These are phyloP conservation scores for Dermatophagoides farinae DNA, from an alignment of 1,140 invertebrate genomes.

Conservation along the genomic window DNA sequence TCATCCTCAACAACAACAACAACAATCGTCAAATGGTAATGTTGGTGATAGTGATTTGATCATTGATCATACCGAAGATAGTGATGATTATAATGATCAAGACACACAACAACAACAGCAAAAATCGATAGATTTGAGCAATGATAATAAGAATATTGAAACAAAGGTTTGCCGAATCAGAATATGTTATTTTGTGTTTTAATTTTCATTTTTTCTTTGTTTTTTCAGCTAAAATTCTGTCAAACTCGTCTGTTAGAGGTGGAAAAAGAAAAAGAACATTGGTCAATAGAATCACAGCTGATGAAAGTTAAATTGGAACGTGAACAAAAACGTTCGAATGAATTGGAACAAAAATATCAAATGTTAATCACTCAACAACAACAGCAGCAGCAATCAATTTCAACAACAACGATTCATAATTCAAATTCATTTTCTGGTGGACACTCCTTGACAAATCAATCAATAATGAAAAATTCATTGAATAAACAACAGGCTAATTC, in stretches of 20 bases:
- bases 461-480: not conserved
- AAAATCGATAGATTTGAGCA: not conserved
- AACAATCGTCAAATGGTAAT: not conserved
- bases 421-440: no score
- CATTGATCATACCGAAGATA: not conserved
- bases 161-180: no score
- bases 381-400: not conserved
- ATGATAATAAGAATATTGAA: no score
- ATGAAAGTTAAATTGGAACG: conserved; percentile 25
- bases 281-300: conserved; percentile 31
- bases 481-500: not conserved
- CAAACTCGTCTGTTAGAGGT: not conserved
- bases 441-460: not conserved
- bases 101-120: not conserved
- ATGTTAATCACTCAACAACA: not conserved
- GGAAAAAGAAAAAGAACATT: conserved; percentile 30
- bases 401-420: not conserved
- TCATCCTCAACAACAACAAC: not conserved
- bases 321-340: not conserved
- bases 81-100: not conserved
- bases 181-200: not conserved
- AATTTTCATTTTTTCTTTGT: not conserved
- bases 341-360: not conserved
- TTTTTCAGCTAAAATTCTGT: not conserved
- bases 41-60: not conserved